Evolutionary conservation across 2,113 vertebrate species (phyloP).

Genomic region (Pyrgilauda ruficollis): DNA sequence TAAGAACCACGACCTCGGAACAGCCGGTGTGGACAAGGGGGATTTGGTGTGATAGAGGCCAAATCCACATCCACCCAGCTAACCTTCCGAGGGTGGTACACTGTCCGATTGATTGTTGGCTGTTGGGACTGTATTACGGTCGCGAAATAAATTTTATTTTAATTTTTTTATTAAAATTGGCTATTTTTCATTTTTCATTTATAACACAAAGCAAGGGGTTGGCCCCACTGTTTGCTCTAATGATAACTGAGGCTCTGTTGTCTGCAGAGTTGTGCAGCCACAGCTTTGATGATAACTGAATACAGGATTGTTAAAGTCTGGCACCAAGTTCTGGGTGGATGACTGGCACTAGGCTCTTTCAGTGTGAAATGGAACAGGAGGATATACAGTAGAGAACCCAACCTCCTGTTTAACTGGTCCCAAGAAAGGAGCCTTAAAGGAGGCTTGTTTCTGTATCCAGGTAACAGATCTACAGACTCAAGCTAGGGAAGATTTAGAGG

Average conservation of each 20-base stretch:
- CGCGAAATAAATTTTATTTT: too few species aligned
- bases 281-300: background rate
- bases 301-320: background rate
- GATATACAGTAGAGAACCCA: background rate
- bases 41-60: too few species aligned
- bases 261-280: background rate
- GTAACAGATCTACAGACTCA: background rate
- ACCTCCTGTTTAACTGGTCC: background rate
- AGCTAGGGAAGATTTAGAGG: background rate
- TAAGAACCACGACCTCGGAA: too few species aligned
- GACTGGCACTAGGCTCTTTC: background rate
- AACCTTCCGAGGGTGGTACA: too few species aligned
- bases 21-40: too few species aligned
- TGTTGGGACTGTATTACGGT: too few species aligned
- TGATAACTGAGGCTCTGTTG: background rate
- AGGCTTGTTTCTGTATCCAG: background rate
- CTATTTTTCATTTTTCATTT: too few species aligned
- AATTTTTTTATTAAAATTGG: too few species aligned
- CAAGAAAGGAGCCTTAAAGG: background rate
- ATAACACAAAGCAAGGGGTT: background rate
- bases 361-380: background rate
- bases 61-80: too few species aligned
- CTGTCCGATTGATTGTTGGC: too few species aligned
- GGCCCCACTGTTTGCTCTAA: background rate
- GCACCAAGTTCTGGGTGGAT: background rate